Base-by-base conservation (phyloP, 2,113 vertebrate genomes). In the Colaptes auratus region DNA sequence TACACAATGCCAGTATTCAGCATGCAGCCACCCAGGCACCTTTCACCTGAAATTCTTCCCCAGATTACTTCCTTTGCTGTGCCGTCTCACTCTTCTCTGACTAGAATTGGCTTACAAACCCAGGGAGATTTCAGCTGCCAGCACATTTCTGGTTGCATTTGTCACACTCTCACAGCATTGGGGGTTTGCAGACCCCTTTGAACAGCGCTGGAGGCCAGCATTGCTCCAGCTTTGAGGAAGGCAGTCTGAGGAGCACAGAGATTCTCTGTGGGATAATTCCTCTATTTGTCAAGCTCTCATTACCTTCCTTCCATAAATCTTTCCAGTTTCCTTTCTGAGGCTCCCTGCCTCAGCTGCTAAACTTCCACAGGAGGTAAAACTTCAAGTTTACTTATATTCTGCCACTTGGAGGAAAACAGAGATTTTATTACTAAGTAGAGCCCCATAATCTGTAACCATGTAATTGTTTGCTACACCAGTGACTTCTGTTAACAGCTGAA, bases 271-370 rank as follows among this genome's bases (percentile, higher is more conserved):
- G 82, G 60, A 55, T 82, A 95, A 80, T 92, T 91, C 58, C 12
- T 28, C 52, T 52, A 58, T 88, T 89, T 93, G 44, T 95, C 87
- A 95, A 93, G 89, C 71, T 93, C 87, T 74, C 1, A 0, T 85
- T 92, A 90, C 92, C 56, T 80, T 94, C 87, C 75, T 82, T 52
- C 84, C 78, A 93, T 92, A 96, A 95, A 96, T 92, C 89, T 89
- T 93, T 79, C 42, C 55, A 7, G 52, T 76, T 94, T 94, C 81
- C 89, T 89, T 66, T 87, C 87, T 78, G 71, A 42, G 67, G 46
- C 71, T 75, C 83, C 63, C 56, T 90, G 50, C 19, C 71, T 91
- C 55, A 33, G 74, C 30, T 4, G 2, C 80, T 82, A 85, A 89
- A 91, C 42, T 79, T 94, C 46, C 33, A 64, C 2, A 2, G 56